Conservation (phyloP, 2,797 vertebrate species). For the Sardinella longiceps region DNA sequence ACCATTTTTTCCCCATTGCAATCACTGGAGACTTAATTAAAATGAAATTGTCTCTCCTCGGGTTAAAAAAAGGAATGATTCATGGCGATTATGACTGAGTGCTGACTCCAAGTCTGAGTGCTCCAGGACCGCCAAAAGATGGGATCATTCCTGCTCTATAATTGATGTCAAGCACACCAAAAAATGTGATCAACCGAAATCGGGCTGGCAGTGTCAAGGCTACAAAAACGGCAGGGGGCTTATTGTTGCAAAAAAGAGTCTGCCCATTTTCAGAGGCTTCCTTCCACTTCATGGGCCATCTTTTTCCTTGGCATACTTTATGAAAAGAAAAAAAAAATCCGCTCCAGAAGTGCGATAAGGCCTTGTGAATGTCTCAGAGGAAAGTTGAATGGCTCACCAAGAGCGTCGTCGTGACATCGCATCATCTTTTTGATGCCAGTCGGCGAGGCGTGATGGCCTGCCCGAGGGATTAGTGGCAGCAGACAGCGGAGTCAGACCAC, state of each 20-base stretch:
- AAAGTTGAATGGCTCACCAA: conserved; percentile 35
- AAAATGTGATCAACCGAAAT: conserved; percentile 40
- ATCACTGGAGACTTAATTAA: conserved; percentile 76
- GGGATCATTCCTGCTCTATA: not conserved
- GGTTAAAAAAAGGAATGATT: conserved; percentile 58
- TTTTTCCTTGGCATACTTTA: not conserved
- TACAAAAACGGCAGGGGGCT: conserved; percentile 39
- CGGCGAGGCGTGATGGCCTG: conserved; percentile 54
- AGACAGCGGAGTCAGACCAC: conserved; percentile 56
- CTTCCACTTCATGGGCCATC: not conserved
- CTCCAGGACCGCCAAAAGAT: conserved; percentile 19
- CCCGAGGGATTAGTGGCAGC: conserved; percentile 68
- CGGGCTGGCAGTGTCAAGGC: conserved; percentile 44
- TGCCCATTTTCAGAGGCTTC: not conserved
- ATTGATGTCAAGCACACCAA: conserved; percentile 18
- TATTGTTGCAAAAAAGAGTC: not conserved
- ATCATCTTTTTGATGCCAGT: conserved; percentile 68
- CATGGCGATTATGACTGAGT: conserved; percentile 57
- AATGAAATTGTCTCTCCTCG: conserved; percentile 61
- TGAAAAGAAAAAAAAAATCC: not conserved
- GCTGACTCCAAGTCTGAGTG: conserved; percentile 32
- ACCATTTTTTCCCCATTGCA: conserved; percentile 47
- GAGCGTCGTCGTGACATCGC: not conserved
- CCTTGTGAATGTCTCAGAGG: not conserved
- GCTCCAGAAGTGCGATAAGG: not conserved